Base-by-base conservation (phyloP, 2,113 vertebrate species). In the Pluvianellus socialis region DNA sequence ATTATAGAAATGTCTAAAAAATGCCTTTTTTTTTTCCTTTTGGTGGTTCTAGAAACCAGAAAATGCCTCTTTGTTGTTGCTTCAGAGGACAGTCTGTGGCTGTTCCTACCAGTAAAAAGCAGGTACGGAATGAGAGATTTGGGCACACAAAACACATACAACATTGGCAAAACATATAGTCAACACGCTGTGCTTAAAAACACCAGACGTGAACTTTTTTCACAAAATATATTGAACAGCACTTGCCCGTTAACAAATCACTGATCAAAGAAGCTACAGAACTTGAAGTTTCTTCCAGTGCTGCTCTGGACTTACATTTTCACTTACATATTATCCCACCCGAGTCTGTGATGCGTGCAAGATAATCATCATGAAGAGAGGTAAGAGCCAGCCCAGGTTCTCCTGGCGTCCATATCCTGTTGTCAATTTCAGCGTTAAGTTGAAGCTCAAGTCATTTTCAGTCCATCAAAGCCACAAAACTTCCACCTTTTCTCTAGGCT, bases 401-500 rank as follows among this genome's bases (percentile, higher is more conserved):
- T 22, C 79, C 20, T 28, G 33, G 67, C 5, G 2, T 8, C 65
- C 14, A 5, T 2, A 32, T 44, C 55, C 49, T 20, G 19, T 61
- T 42, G 80, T 11, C 77, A 53, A 26, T 88, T 71, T 23, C 50
- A 93, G 92, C 4, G 1, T 68, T 30, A 35, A 66, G 94, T 42
- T 62, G 44, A 71, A 79, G 84, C 88, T 98, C 98, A 99, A 68
- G 98, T 98, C 92, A 98, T 98, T 96, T 99, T 99, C 96, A 99
- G 98, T 65, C 99, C 99, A 83, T 99, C 98, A 87, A 99, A 99
- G 95, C 99, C 99, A 85, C 99, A 99, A 92, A 99, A 99, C 96
- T 99, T 99, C 99, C 99, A 99, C 85, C 99, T 99, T 93, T 99
- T 99, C 97, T 99, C 99, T 87, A 99, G 96, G 97, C 99, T 99